phyloP scores from a whole-genome alignment of 2,797 vertebrate species.

The Pipistrellus pygmaeus region DNA sequence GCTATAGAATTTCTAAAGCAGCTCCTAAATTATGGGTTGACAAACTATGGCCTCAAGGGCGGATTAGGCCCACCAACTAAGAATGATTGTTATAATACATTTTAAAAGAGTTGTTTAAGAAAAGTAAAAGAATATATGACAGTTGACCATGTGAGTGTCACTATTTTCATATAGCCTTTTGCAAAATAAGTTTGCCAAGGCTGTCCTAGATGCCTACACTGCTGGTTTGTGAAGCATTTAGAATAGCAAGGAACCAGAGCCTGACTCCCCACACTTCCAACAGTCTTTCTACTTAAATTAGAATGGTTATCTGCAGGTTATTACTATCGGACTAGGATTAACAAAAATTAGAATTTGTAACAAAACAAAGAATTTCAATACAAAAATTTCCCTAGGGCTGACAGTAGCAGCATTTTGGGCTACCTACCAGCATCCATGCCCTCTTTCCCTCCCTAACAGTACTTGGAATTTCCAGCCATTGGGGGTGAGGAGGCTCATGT shows the following conservation, averaged over 20 bases:
- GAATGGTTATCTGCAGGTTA: not conserved
- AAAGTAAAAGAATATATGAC: not conserved
- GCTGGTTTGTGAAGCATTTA: not conserved
- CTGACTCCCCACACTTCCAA: not conserved
- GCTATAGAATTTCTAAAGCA: conserved; percentile 18
- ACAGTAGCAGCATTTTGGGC: not conserved
- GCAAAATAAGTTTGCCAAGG: too few species aligned
- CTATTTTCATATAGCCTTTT: too few species aligned
- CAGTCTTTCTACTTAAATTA: not conserved
- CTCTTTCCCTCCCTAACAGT: not conserved
- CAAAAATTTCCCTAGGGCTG: not conserved
- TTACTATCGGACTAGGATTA: not conserved
- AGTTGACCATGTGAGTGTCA: not conserved
- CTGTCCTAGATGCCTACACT: not conserved
- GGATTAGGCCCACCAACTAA: not conserved
- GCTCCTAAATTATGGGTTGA: not conserved
- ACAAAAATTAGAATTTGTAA: not conserved
- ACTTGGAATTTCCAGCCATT: conserved; percentile 26
- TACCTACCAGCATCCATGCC: not conserved
- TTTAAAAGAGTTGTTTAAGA: not conserved
- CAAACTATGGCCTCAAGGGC: not conserved
- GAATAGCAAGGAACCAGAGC: not conserved
- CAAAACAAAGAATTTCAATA: not conserved
- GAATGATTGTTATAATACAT: not conserved
- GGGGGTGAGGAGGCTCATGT: not conserved